Conservation (phyloP, 2,888 invertebrate genomes). For the Pristionchus arcanus region DNA sequence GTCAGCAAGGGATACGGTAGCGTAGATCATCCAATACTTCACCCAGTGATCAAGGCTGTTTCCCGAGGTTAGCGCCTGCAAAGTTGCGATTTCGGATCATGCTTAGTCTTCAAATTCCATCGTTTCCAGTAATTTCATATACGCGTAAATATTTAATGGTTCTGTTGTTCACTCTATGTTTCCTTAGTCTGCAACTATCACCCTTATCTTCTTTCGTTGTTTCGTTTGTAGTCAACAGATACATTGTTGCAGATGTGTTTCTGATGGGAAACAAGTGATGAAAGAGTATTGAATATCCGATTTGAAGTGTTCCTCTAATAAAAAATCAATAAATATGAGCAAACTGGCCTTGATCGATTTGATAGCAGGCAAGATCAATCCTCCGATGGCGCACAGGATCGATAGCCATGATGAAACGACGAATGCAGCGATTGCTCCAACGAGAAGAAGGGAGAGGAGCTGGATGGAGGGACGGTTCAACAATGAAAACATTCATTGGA, state of each 20-base stretch:
- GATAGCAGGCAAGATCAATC: constrained; percentile 30
- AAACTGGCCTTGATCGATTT: constrained; percentile 29
- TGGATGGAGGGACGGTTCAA: background rate
- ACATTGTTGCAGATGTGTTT: background rate
- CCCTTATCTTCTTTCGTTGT: background rate
- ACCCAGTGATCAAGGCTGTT: constrained; percentile 38
- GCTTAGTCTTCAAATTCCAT: background rate
- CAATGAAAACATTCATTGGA: background rate
- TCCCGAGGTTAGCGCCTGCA: background rate
- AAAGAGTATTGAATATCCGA: background rate
- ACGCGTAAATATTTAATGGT: background rate
- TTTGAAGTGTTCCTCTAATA: background rate
- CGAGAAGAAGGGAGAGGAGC: constrained; percentile 34
- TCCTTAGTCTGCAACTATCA: background rate
- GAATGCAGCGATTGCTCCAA: constrained; percentile 12
- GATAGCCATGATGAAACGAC: constrained; percentile 43
- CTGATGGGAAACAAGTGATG: background rate
- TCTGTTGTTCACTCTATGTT: background rate
- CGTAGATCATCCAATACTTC: constrained; percentile 53
- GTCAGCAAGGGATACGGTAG: constrained; percentile 34
- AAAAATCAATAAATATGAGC: background rate
- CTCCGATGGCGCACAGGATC: constrained; percentile 8
- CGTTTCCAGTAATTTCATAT: background rate
- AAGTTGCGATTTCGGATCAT: background rate
- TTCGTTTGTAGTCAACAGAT: background rate